Evolutionary conservation across 2,797 vertebrate species (phyloP), one percentile per base, ranked within the genome.

Genomic region (Anguilla anguilla): DNA sequence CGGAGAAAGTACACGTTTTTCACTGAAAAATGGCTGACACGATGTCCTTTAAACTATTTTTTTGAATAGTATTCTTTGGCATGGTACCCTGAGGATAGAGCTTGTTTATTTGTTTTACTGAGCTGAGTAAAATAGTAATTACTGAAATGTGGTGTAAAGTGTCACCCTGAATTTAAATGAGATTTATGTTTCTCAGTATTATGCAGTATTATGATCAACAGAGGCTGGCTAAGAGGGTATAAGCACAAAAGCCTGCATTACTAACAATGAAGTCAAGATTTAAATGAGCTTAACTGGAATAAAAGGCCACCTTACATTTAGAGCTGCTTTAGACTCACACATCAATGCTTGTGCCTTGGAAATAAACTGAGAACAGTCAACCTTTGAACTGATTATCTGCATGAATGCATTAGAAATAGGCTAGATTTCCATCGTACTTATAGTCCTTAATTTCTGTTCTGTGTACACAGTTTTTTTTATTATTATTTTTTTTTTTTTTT

Each of bases 231-330:
- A 86, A 86, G 87, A 91, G 69, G 86, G 25, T 84, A 53, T 89
- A 88, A 89, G 88, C 86, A 83, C 57, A 49, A 89, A 92, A 90
- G 88, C 89, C 88, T 88, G 51, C 43, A 84, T 67, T 88, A 88
- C 89, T 89, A 90, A 91, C 86, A 90, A 87, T 87, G 67, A 83
- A 90, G 87, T 87, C 51, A 85, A 85, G 81, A 88, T 90, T 86
- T 83, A 87, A 92, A 91, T 85, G 86, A 89, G 89, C 88, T 92
- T 90, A 89, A 55, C n/a, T 59, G 81, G 87, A 88, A 86, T 86
- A 61, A 90, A 87, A 90, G 84, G 89, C 87, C 69, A 87, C 90
- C 83, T 43, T 86, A 89, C 88, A 83, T 89, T 89, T 89, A 67
- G 83, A 88, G 31, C 39, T 57, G 46, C 46, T 49, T 43, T 46